phyloP scores from a whole-genome alignment of 2,888 invertebrate species.

The Geotrupes spiniger region DNA sequence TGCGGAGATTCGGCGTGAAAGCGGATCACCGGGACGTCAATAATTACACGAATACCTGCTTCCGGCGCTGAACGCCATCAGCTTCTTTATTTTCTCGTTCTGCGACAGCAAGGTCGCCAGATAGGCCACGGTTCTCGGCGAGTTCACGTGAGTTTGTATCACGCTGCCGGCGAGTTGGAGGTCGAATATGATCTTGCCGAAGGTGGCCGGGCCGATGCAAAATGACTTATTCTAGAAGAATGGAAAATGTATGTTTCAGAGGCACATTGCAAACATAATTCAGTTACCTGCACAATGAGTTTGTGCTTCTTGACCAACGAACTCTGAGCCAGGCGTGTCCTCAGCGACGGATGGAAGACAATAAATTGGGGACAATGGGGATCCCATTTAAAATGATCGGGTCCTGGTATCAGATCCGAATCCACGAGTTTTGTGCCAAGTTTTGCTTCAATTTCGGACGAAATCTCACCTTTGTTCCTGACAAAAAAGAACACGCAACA shows the following conservation, averaged over 20 bases:
- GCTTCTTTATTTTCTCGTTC: slow-evolving; percentile 58
- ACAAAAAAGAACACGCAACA: no score
- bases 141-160: slow-evolving; percentile 75
- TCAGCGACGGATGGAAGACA: slow-evolving; percentile 55
- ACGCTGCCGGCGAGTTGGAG: slow-evolving; percentile 69
- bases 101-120: slow-evolving; percentile 64
- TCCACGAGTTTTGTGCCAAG: slow-evolving; percentile 36
- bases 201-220: slow-evolving; percentile 74
- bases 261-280: background rate
- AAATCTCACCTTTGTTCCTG: slow-evolving; percentile 15
- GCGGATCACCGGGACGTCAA: no score
- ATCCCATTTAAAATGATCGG: slow-evolving; percentile 45
- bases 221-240: slow-evolving; percentile 78
- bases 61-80: slow-evolving; percentile 63
- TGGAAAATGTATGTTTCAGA: slow-evolving; percentile 23
- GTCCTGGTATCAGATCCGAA: slow-evolving; percentile 29
- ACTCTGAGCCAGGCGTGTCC: slow-evolving; percentile 57
- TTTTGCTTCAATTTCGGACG: slow-evolving; percentile 10
- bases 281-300: slow-evolving; percentile 58
- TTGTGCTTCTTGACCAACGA: slow-evolving; percentile 55
- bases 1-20: no score
- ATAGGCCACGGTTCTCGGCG: slow-evolving; percentile 77
- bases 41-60: no score
- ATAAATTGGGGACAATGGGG: slow-evolving; percentile 54
- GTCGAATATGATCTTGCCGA: slow-evolving; percentile 66